Evolutionary conservation across 2,797 vertebrate genomes (phyloP).

Genomic region (Rhyacichthys aspro): DNA sequence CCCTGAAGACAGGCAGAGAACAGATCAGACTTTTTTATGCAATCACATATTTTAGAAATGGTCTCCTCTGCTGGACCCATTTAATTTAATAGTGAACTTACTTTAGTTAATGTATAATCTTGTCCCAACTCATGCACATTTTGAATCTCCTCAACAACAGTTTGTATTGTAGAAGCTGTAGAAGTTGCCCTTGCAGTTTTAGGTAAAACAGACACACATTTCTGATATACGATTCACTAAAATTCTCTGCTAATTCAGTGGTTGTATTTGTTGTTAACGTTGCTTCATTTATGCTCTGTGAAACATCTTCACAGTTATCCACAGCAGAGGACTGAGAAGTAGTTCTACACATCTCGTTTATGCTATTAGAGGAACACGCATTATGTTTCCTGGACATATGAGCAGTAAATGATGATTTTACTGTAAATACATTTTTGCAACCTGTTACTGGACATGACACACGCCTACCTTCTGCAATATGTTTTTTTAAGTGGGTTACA

Average conservation of each 20-base stretch:
- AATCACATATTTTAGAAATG: not conserved
- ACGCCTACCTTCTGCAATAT: conserved; percentile 27
- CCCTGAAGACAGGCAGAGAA: conserved; percentile 26
- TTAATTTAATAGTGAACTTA: conserved; percentile 17
- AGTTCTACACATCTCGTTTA: conserved; percentile 21
- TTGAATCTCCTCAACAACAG: conserved; percentile 10
- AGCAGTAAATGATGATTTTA: conserved; percentile 33
- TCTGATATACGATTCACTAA: no score
- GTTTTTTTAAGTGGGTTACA: conserved; percentile 24
- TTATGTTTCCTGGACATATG: conserved; percentile 29
- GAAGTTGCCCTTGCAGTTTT: conserved; percentile 37
- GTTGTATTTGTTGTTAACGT: conserved; percentile 17
- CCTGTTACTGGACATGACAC: conserved; percentile 28
- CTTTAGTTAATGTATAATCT: conserved; percentile 10
- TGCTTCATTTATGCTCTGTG: not conserved
- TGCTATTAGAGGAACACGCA: conserved; percentile 10
- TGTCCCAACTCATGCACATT: conserved; percentile 23
- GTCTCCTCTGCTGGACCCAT: conserved; percentile 1
- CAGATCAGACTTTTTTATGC: conserved; percentile 28
- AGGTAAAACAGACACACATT: conserved; percentile 29
- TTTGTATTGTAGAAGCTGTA: conserved; percentile 27
- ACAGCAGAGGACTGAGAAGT: not conserved
- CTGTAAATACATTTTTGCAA: conserved; percentile 25
- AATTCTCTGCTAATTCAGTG: conserved; percentile 15
- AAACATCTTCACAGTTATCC: conserved; percentile 3